Conservation (phyloP, 2,797 vertebrate species). For the Rhinella marina region DNA sequence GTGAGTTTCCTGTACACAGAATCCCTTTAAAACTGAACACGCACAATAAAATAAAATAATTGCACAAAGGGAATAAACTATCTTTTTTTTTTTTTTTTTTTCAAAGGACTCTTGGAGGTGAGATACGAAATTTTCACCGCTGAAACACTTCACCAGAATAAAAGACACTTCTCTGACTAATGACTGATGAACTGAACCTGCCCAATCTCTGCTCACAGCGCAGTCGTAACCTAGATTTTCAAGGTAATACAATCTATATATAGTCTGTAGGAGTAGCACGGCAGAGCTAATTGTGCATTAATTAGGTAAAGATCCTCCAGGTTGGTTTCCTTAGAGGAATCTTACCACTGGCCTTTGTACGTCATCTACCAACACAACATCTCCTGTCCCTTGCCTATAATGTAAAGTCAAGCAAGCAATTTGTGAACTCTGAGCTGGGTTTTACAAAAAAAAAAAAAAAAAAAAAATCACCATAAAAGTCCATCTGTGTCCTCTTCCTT, state of each 20-base stretch:
- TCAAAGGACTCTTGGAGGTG: too few species aligned
- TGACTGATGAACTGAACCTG: background rate
- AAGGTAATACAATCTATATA: background rate
- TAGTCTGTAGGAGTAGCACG: background rate
- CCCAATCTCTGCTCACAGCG: background rate
- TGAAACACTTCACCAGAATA: background rate
- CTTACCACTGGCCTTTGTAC: background rate
- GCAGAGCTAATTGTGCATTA: conserved; percentile 6
- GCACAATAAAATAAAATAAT: too few species aligned
- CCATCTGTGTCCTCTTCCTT: too few species aligned
- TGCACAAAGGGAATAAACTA: too few species aligned
- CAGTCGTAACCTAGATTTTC: background rate
- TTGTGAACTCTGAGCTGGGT: too few species aligned
- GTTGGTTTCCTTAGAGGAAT: background rate
- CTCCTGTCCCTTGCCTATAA: background rate
- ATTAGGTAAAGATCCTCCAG: background rate
- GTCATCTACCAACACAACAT: background rate
- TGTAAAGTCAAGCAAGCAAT: background rate
- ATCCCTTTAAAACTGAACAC: too few species aligned
- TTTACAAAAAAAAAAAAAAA: background rate
- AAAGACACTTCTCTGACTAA: background rate
- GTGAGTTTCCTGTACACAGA: too few species aligned
- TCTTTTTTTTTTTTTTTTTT: too few species aligned
- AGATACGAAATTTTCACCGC: background rate
- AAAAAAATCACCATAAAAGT: background rate